Base-by-base conservation (phyloP, 2,888 invertebrate genomes). In the Thelaira solivaga region DNA sequence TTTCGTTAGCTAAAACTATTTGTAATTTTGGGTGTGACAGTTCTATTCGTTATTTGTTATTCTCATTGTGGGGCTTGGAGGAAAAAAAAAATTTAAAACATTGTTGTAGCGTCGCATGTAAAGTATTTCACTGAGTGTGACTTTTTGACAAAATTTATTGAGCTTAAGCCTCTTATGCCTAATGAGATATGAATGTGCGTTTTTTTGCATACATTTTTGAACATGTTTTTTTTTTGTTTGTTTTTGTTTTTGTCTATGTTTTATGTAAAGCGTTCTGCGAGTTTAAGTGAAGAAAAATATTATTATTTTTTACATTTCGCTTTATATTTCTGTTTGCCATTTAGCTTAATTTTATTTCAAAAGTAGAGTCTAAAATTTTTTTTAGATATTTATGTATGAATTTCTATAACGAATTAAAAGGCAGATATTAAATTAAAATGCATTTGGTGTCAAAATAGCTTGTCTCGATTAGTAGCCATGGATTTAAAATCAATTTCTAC, bases 121-220 rank as follows among this genome's bases (percentile, higher is more conserved):
- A 74, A 69, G 69, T 65, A 57, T 78, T 69, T 57, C 71, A 36
- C 79, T 75, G 75, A 67, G 67, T 73, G 62, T 64, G 76, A 72
- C 72, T 73, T 76, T 80, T 76, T 76, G 75, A 65, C 74, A 78
- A 78, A 69, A 78, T 78, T 78, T 78, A 78, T 78, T 64, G 74
- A 65, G 69, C 78, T 69, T 74, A 78, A 78, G 69, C 78, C 78
- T 74, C 78, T 78, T 78, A 78, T 78, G 73, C 69, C 79, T 79
- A 79, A 79, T 79, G 79, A 79, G 79, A 79, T 75, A 79, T 79
- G 79, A 79, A 79, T 79, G 71, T 79, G 79, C 67, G 75, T 72
- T 79, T 59, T 59, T 29, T 16, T 31, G 29, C 20, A 41, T 20
- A 64, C 31, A 53, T 39, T 45, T 20, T 2, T 16, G 16, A 31